A percentile compares a stretch with the other conserved stretches of the same genome.
phyloP scores from a whole-genome alignment of 2,113 vertebrate species.

The Tenrec ecaudatus region DNA sequence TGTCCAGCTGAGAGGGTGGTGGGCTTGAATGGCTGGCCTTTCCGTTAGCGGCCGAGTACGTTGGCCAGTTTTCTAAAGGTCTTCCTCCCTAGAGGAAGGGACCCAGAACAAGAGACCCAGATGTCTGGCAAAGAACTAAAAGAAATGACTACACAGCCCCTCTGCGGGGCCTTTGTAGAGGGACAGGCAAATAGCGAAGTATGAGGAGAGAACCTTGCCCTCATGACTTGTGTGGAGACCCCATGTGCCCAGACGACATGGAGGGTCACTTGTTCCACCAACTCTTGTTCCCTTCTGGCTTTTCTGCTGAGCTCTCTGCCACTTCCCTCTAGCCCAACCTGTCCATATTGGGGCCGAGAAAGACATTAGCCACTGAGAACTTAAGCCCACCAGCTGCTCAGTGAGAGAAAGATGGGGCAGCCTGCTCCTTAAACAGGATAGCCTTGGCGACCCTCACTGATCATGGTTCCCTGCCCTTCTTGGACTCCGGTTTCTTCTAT shows the following conservation, averaged over 20 bases:
- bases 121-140: not conserved
- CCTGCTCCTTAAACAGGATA: too few species aligned
- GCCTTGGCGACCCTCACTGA: too few species aligned
- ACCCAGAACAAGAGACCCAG: not conserved
- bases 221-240: not conserved
- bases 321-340: not conserved
- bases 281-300: not conserved
- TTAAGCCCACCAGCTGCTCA: too few species aligned
- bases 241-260: not conserved
- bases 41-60: not conserved
- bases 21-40: not conserved
- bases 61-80: not conserved
- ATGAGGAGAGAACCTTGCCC: not conserved
- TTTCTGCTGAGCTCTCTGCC: not conserved
- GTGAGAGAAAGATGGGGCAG: too few species aligned
- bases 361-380: too few species aligned
- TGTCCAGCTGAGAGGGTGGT: not conserved
- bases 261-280: not conserved
- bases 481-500: not conserved
- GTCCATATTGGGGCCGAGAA: not conserved
- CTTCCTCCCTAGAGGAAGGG: too few species aligned
- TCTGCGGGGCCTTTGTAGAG: accelerated
- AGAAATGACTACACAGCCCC: not conserved
- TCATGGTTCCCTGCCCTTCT: not conserved
- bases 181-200: not conserved